Evolutionary conservation across 2,888 invertebrate species (phyloP).

Genomic region (Danaus chrysippus): DNA sequence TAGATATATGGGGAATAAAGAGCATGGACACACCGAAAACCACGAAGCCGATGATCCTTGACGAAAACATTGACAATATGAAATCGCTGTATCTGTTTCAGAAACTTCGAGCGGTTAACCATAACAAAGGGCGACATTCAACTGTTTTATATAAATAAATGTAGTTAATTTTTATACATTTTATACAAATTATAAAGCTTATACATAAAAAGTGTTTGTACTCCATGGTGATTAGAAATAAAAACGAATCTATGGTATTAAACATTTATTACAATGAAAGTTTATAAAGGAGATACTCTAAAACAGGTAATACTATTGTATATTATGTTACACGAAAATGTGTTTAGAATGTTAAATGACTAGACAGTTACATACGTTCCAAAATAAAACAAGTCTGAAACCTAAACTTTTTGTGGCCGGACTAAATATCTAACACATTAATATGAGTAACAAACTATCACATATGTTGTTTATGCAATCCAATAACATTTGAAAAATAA

Average conservation of each 20-base stretch:
- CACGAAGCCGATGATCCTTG: slow-evolving; percentile 9
- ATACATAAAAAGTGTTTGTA: not conserved
- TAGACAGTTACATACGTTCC: not conserved
- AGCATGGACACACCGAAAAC: slow-evolving; percentile 10
- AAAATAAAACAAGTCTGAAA: not conserved
- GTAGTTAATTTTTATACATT: not conserved
- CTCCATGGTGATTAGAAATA: not conserved
- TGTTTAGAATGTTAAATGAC: not conserved
- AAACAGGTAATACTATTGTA: not conserved
- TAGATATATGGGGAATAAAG: slow-evolving; percentile 64
- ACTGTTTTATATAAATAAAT: not conserved
- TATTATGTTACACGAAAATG: not conserved
- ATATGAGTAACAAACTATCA: too few species aligned
- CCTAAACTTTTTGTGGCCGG: not conserved
- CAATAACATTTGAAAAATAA: too few species aligned
- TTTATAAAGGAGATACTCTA: not conserved
- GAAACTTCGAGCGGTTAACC: slow-evolving; percentile 46
- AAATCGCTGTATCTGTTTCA: slow-evolving; percentile 49
- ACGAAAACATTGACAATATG: slow-evolving; percentile 36
- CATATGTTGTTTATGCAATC: too few species aligned
- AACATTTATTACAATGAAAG: not conserved
- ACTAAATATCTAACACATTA: too few species aligned
- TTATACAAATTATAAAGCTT: not conserved
- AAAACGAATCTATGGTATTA: not conserved
- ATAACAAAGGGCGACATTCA: slow-evolving; percentile 40